Evolutionary conservation across 2,113 vertebrate genomes (phyloP).

Genomic region (Cyprinus carpio): DNA sequence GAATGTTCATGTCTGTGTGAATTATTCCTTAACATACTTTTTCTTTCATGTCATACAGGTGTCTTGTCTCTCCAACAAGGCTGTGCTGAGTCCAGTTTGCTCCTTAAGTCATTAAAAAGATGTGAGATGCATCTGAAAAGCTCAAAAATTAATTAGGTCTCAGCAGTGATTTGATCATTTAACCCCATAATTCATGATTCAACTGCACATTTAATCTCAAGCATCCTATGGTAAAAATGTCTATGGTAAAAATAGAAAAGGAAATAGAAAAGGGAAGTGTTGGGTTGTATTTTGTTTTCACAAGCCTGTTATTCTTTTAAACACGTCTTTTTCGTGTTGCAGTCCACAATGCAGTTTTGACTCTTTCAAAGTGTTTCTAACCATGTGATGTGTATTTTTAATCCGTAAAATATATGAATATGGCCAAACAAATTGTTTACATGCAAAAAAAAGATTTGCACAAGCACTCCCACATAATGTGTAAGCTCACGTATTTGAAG

Average conservation of each 20-base stretch:
- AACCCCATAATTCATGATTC: conserved; percentile 41
- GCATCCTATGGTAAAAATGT: not conserved
- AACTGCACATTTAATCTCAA: conserved; percentile 44
- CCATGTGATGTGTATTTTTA: not conserved
- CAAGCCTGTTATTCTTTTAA: conserved; percentile 34
- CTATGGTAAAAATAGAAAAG: not conserved
- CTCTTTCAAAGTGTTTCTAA: not conserved
- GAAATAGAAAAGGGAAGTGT: not conserved
- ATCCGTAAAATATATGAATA: conserved; percentile 35
- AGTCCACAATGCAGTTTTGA: not conserved
- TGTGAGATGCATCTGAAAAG: conserved; percentile 39
- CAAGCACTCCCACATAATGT: conserved; percentile 72
- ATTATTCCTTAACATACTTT: not conserved
- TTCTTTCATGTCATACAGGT: not conserved
- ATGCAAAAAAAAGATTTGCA: conserved; percentile 60
- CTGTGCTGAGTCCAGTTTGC: not conserved
- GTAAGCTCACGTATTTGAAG: conserved; percentile 71
- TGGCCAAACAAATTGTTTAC: conserved; percentile 60
- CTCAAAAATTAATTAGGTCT: conserved; percentile 37
- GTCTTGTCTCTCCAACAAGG: not conserved
- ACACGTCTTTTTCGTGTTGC: not conserved
- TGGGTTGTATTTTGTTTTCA: not conserved
- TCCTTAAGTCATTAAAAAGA: conserved; percentile 43
- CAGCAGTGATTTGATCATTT: conserved; percentile 30
- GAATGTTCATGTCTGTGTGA: not conserved